Evolutionary conservation across 2,888 invertebrate species (phyloP).

Genomic region (Cephalotes varians): DNA sequence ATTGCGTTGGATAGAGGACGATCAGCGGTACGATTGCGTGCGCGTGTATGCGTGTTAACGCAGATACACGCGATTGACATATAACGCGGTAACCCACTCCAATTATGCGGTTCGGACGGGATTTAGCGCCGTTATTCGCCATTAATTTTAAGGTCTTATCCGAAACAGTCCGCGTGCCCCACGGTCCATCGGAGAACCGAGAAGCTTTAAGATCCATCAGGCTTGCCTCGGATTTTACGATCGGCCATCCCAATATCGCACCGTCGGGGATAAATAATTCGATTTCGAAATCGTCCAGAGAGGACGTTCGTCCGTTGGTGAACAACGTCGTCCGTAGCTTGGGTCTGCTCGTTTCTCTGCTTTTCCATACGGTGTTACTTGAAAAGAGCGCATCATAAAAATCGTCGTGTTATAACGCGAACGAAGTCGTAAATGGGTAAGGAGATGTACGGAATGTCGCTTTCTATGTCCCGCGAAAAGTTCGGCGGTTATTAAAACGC

Average conservation of each 20-base stretch:
- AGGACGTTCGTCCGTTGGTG: conserved; percentile 16
- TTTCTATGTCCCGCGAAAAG: conserved; percentile 10
- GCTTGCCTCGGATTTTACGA: conserved; percentile 72
- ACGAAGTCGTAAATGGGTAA: neutral
- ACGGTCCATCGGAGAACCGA: conserved; percentile 25
- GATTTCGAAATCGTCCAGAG: conserved; percentile 70
- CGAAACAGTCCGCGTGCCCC: conserved; percentile 68
- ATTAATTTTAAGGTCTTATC: conserved; percentile 74
- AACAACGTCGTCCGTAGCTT: conserved; percentile 11
- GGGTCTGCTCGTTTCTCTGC: conserved; percentile 38
- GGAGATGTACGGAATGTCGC: neutral
- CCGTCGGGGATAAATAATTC: conserved; percentile 73
- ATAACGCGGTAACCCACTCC: conserved; percentile 65
- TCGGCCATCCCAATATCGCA: conserved; percentile 74
- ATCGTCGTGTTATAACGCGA: conserved; percentile 12
- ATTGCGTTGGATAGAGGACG: conserved; percentile 61
- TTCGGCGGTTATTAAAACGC: neutral
- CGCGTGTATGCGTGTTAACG: neutral
- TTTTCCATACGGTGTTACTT: conserved; percentile 27
- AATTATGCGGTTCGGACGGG: conserved; percentile 78
- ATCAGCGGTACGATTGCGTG: neutral
- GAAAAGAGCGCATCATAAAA: conserved; percentile 29
- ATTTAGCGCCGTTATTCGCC: conserved; percentile 78
- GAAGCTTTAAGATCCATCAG: conserved; percentile 74
- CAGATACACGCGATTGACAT: conserved; percentile 57